Evolutionary conservation across 2,113 vertebrate genomes (phyloP), one percentile per base, ranked within the genome.

Genomic region (Corydoras sp.): DNA sequence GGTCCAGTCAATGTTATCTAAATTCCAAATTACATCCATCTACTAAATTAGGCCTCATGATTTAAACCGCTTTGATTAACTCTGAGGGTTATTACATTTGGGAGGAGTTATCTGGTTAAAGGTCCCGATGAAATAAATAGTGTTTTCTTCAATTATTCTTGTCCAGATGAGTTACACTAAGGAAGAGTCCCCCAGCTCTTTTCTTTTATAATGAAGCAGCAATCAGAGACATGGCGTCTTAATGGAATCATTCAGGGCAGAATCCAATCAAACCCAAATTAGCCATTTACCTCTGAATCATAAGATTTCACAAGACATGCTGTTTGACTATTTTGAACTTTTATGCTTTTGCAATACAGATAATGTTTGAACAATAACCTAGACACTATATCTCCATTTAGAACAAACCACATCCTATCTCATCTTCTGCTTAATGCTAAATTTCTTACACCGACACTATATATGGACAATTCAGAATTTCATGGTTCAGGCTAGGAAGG

Each of bases 181-280:
- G 66, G 58, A 75, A 65, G 68, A 64, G 69, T 70, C 76, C 76
- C 62, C 62, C 53, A 50, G 75, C 75, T 75, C 59, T 43, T 63
- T 35, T 14, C 69, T 59, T 62, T 56, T 73, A 65, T 72, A 69
- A 77, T 68, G 55, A 83, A 87, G 86, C 81, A 11, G 60, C 54
- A 35, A 43, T n/a, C 18, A 77, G 72, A 65, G 83, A 81, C 83
- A 83, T 85, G 68, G 67, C 89, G 91, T 92, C 91, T 92, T 94
- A 94, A 93, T 92, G 92, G 91, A 91, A 92, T 89, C 88, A 90
- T 91, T 93, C 91, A 49, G 1, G 43, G 30, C 2, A 3, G 0
- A 13, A 58, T 54, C 24, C 43, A 49, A 32, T 24, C 30, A 48
- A 58, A 58, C 35, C 31, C 15, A 69, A 69, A 50, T 69, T 58